These are phyloP conservation scores for Trididemnum nubilum DNA, from an alignment of 23 tunicate genomes.

Conservation along the genomic window DNA sequence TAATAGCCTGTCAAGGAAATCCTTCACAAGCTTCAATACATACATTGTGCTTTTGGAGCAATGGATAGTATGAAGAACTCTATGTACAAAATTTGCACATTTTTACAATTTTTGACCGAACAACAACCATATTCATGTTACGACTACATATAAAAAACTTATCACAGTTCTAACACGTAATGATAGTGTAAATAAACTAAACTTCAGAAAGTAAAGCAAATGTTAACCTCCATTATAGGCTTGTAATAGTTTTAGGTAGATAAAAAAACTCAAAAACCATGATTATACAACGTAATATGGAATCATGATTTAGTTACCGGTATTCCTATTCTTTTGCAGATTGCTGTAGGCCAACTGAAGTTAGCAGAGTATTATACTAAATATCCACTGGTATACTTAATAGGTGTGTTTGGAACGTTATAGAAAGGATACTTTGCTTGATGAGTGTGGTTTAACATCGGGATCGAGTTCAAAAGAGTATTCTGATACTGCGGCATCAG, in stretches of 20 bases:
- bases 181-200: neutral
- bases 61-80: too few species aligned
- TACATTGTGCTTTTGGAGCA: too few species aligned
- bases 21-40: too few species aligned
- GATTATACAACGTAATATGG: neutral
- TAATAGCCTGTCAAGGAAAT: too few species aligned
- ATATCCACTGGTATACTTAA: neutral
- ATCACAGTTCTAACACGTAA: neutral
- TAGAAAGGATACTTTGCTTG: conserved; percentile 4
- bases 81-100: too few species aligned
- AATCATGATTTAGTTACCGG: neutral
- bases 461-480: conserved; percentile 17
- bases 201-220: neutral
- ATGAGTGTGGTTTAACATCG: conserved; percentile 13
- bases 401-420: neutral
- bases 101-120: neutral
- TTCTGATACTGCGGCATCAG: conserved; percentile 7
- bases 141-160: neutral
- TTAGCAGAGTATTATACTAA: neutral
- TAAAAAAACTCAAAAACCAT: neutral
- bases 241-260: neutral
- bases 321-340: conserved; percentile 11
- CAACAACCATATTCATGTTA: neutral
- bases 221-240: neutral
- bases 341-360: conserved; percentile 19